Evolutionary conservation across 2,888 invertebrate species (phyloP), one percentile per base, ranked within the genome.

Genomic region (Drosophila macrothrix): DNA sequence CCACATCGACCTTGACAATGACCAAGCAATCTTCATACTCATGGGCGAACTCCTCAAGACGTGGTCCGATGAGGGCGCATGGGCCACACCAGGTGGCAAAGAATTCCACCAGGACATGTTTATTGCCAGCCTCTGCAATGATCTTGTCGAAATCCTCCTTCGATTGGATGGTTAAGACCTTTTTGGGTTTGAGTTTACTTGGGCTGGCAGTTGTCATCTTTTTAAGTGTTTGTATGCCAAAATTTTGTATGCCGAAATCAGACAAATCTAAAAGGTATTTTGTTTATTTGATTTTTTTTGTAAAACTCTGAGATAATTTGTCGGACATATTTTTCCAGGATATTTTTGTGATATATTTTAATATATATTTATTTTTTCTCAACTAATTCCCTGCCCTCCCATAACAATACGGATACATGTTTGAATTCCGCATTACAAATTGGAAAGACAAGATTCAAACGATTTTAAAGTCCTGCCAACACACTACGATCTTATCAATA

Each of bases 11-110:
- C 94, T 95, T 95, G 41, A 95, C 91, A 4, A 95, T 94, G 29
- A 95, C 93, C 67, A 95, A 91, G 39, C 93, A 88, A 73, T 94
- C 95, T 0, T 94, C 93, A 92, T 94, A 94, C 84, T 95, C 95
- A 0, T 91, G 88, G 10, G 96, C 95, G 76, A 96, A 92, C 91
- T 96, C 96, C 86, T 96, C 96, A 12, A 97, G 94, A 83, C 96
- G 96, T 16, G 97, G 97, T 1, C 96, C 96, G 91, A 98, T 98
- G 94, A 96, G 94, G 93, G 96, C 97, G 94, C 98, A 98, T 3
- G 98, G 98, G 0, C 97, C 97, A 92, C 98, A 98, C 98, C 98
- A 98, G 46, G 96, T 96, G 54, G 98, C 98, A 94, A 95, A 97
- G 93, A 98, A 98, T 94, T 98, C 98, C 73, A 98, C 96, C 35